Evolutionary conservation across 2,113 vertebrate species (phyloP).

Genomic region (Sceloporus tristichus): DNA sequence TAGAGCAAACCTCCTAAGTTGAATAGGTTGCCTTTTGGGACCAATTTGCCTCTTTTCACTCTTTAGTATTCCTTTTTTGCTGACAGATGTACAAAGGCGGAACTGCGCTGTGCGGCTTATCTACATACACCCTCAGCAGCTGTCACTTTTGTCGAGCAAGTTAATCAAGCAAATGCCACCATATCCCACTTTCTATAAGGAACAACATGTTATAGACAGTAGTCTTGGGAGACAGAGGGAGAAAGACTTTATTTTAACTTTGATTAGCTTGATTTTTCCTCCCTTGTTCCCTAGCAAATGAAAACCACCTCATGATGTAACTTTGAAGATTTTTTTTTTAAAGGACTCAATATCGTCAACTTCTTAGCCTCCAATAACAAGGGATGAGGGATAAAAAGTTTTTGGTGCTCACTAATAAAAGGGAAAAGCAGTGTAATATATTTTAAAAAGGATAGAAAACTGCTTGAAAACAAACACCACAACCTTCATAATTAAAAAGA

Average conservation of each 20-base stretch:
- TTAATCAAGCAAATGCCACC: slow-evolving; percentile 99
- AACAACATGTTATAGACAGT: slow-evolving; percentile 90
- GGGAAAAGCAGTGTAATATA: slow-evolving; percentile 23
- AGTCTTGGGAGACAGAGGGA: slow-evolving; percentile 82
- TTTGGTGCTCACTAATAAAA: slow-evolving; percentile 1
- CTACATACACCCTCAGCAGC: slow-evolving; percentile 97
- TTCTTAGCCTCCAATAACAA: not conserved
- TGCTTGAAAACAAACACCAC: not conserved
- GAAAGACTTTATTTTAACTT: slow-evolving; percentile 88
- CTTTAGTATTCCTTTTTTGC: slow-evolving; percentile 95
- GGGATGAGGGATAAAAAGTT: not conserved
- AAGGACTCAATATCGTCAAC: not conserved
- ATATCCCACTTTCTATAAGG: slow-evolving; percentile 95
- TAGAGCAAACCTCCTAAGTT: slow-evolving; percentile 97
- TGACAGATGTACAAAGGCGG: slow-evolving; percentile 99
- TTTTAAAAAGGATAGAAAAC: not conserved
- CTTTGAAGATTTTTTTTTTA: not conserved
- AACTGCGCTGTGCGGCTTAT: slow-evolving; percentile 98
- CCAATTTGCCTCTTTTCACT: slow-evolving; percentile 99
- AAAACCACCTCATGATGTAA: not conserved
- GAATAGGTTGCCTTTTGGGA: slow-evolving; percentile 99
- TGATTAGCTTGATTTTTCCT: slow-evolving; percentile 79
- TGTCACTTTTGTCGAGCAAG: slow-evolving; percentile 99
- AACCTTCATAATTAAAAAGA: not conserved
- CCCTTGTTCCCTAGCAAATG: slow-evolving; percentile 20